These are phyloP conservation scores for Cephus runcator DNA, from an alignment of 2,888 invertebrate species.

Conservation along the genomic window DNA sequence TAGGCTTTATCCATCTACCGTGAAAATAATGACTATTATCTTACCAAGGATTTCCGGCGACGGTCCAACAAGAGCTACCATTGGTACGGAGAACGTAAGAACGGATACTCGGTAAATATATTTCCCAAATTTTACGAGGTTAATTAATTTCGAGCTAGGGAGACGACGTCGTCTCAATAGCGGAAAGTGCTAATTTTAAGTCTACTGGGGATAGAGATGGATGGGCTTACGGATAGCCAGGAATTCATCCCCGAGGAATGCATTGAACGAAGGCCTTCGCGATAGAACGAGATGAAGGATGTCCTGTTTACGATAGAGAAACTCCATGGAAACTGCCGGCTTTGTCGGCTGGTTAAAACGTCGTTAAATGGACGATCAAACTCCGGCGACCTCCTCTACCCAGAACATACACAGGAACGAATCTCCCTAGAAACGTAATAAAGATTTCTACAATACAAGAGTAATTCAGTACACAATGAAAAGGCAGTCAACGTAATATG, in stretches of 20 bases:
- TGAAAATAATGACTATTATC: not conserved
- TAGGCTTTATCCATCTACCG: not conserved
- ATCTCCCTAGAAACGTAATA: not conserved
- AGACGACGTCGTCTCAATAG: not conserved
- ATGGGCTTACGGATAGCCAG: not conserved
- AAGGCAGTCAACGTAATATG: not conserved
- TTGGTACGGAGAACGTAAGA: not conserved
- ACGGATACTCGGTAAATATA: not conserved
- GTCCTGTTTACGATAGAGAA: not conserved
- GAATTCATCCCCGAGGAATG: not conserved
- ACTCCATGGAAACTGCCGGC: not conserved
- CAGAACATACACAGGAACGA: not conserved
- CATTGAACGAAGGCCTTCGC: not conserved
- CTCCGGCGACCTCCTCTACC: not conserved
- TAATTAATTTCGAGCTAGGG: not conserved
- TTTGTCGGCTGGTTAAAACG: slow-evolving; percentile 6
- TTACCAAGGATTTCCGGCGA: not conserved
- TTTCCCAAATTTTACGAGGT: slow-evolving; percentile 1
- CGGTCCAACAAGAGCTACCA: not conserved
- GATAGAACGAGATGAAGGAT: not conserved
- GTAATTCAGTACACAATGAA: not conserved
- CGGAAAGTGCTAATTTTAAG: not conserved
- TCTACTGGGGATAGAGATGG: not conserved
- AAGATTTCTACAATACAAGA: not conserved
- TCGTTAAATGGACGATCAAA: slow-evolving; percentile 4